Evolutionary conservation across 1,140 invertebrate species (phyloP).

Genomic region (Eulimnadia texana): DNA sequence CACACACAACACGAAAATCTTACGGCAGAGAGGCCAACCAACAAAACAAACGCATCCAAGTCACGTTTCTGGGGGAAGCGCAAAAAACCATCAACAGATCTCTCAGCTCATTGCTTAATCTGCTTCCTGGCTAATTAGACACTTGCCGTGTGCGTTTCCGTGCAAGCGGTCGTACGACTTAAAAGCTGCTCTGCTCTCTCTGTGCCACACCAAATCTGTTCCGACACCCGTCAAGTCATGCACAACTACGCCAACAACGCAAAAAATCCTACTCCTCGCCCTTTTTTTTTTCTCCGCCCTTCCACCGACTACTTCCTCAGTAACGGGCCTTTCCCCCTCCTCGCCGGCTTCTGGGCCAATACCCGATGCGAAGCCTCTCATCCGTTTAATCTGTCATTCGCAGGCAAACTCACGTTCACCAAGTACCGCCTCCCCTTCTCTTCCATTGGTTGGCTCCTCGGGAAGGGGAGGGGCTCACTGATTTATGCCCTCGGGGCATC

Average conservation of each 20-base stretch:
- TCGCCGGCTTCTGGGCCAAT: neutral
- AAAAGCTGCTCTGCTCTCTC: neutral
- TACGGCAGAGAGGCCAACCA: neutral
- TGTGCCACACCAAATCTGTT: slow-evolving; percentile 4
- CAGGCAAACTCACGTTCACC: too few species aligned
- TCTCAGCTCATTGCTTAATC: neutral
- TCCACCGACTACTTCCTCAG: neutral
- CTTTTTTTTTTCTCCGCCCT: neutral
- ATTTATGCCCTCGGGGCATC: neutral
- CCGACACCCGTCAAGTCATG: slow-evolving; percentile 12
- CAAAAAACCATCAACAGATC: neutral
- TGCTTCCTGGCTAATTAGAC: neutral
- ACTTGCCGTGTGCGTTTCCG: neutral
- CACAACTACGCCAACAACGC: neutral
- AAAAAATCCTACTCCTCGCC: neutral
- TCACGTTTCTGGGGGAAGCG: neutral
- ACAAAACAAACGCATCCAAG: neutral
- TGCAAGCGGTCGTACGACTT: neutral
- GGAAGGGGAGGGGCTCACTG: neutral
- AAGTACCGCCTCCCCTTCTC: neutral
- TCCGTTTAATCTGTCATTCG: neutral
- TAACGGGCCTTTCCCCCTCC: neutral
- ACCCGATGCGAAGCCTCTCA: neutral
- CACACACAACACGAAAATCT: neutral
- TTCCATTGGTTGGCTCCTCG: neutral